Percentiles rank a stretch among this genome's conserved stretches.
Conservation (phyloP, 1,140 invertebrate genomes). For the Dysdera silvatica region DNA sequence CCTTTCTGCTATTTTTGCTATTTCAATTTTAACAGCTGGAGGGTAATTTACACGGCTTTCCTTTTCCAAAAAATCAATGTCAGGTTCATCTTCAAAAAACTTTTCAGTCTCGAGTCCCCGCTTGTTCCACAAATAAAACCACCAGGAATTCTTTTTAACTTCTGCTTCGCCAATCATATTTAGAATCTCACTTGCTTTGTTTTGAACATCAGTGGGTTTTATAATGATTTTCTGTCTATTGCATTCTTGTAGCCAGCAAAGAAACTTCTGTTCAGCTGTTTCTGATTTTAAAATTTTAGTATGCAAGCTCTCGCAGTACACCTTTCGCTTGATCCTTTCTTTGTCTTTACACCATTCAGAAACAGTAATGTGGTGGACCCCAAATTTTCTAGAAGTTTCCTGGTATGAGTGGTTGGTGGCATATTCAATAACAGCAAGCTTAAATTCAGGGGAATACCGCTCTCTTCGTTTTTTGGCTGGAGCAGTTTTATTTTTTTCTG, state of each 20-base stretch:
- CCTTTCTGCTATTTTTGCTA: conserved; percentile 22
- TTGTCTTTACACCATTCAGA: conserved; percentile 33
- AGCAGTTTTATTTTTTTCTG: conserved; percentile 1
- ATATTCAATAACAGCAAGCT: conserved; percentile 22
- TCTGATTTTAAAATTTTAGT: conserved; percentile 24
- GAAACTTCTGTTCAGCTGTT: conserved; percentile 26
- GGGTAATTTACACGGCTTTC: conserved; percentile 25
- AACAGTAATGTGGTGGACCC: conserved; percentile 26
- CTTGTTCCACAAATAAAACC: conserved; percentile 29
- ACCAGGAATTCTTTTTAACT: conserved; percentile 26
- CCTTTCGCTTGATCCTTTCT: conserved; percentile 56
- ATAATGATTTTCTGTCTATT: conserved; percentile 26
- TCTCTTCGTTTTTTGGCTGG: conserved; percentile 16
- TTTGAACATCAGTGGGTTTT: conserved; percentile 19
- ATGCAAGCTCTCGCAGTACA: conserved; percentile 36
- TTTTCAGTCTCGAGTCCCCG: conserved; percentile 13
- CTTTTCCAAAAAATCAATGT: conserved; percentile 19
- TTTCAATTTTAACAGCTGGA: conserved; percentile 24
- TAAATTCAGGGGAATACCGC: conserved; percentile 25
- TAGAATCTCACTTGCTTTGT: conserved; percentile 23
- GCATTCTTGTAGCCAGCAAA: conserved; percentile 25
- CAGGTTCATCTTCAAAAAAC: conserved; percentile 15
- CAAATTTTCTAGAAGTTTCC: conserved; percentile 26
- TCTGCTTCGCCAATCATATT: conserved; percentile 24
- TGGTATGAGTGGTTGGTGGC: conserved; percentile 22